These are phyloP conservation scores for Ceratoteleas bidentatus DNA, from an alignment of 1,140 invertebrate genomes.

Conservation along the genomic window DNA sequence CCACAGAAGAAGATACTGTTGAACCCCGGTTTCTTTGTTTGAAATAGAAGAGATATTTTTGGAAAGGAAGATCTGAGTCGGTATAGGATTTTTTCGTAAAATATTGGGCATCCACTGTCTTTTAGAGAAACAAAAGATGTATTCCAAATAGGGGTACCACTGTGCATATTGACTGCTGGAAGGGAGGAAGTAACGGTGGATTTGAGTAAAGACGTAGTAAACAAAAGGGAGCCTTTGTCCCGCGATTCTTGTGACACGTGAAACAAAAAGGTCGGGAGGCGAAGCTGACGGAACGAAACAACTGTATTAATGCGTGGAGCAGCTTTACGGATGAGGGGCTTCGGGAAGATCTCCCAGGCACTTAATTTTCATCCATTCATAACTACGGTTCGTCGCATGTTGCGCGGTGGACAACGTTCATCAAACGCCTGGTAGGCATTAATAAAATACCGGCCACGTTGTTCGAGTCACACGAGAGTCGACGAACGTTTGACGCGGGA, in stretches of 20 bases:
- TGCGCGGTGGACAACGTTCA: conserved; percentile 53
- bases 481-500: conserved; percentile 51
- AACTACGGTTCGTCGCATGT: conserved; percentile 52
- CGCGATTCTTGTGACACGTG: conserved; percentile 27
- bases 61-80: too few species aligned
- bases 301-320: conserved; percentile 67
- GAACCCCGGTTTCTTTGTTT: too few species aligned
- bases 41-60: too few species aligned
- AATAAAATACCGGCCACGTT: conserved; percentile 56
- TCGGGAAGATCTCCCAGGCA: conserved; percentile 53
- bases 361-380: conserved; percentile 64
- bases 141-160: too few species aligned
- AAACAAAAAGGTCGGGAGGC: conserved; percentile 42
- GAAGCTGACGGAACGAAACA: conserved; percentile 63
- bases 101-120: too few species aligned
- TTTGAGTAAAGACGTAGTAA: too few species aligned
- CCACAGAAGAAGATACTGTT: too few species aligned
- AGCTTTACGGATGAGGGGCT: conserved; percentile 60
- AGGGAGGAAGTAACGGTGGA: too few species aligned
- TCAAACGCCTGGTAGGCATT: conserved; percentile 62
- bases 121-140: too few species aligned
- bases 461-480: conserved; percentile 46
- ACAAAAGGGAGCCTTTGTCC: too few species aligned
- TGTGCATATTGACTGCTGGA: too few species aligned
- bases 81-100: too few species aligned